Percentiles rank a stretch among this genome's conserved stretches.
These are phyloP conservation scores for Meriones unguiculatus DNA, from an alignment of 2,113 vertebrate species.

Conservation along the genomic window DNA sequence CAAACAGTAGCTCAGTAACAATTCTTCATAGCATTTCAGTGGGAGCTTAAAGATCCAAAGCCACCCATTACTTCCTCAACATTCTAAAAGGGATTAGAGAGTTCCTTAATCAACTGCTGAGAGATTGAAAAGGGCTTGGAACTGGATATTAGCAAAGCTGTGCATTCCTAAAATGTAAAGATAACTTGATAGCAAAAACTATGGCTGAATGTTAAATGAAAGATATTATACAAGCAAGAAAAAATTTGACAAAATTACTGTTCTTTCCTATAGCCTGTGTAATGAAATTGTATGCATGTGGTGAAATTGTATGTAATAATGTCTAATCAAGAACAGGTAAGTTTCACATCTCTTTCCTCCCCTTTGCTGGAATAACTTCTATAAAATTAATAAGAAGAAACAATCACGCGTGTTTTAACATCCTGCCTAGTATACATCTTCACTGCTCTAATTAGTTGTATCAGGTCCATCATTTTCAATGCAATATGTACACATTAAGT, in stretches of 20 bases:
- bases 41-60: constrained; percentile 83
- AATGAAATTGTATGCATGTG: constrained; percentile 9
- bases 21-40: constrained; percentile 80
- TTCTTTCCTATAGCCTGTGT: neutral
- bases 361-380: constrained; percentile 15
- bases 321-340: neutral
- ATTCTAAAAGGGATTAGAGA: constrained; percentile 80
- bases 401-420: neutral
- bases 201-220: constrained; percentile 39
- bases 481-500: neutral
- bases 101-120: constrained; percentile 85
- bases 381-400: neutral
- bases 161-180: constrained; percentile 60
- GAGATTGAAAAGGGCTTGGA: constrained; percentile 75
- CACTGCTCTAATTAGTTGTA: neutral
- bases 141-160: constrained; percentile 72
- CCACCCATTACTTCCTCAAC: constrained; percentile 82
- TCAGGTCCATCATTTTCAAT: constrained; percentile 31
- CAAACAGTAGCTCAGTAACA: constrained; percentile 81
- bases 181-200: constrained; percentile 45
- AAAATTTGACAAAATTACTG: constrained; percentile 13
- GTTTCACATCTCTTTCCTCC: constrained; percentile 11
- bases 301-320: neutral
- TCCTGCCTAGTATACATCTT: neutral
- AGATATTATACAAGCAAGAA: neutral